These are phyloP conservation scores for Cenopis cana DNA, from an alignment of 2,888 invertebrate species.

Conservation along the genomic window DNA sequence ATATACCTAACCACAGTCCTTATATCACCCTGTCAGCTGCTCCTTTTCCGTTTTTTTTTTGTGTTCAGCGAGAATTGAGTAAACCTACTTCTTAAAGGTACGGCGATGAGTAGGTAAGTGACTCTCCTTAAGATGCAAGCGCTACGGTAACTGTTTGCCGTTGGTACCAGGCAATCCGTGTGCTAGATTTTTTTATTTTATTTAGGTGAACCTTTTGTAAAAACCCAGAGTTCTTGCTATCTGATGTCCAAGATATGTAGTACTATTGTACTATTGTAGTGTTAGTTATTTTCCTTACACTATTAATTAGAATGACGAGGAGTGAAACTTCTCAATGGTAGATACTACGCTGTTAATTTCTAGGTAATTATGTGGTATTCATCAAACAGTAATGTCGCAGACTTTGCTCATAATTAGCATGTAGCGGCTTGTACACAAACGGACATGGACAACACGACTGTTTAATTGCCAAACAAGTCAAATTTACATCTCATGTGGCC, in stretches of 20 bases:
- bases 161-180: background rate
- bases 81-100: background rate
- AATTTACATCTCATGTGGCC: slow-evolving; percentile 42
- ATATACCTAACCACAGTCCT: no score
- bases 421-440: slow-evolving; percentile 54
- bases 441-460: slow-evolving; percentile 56
- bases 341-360: slow-evolving; percentile 38
- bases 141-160: background rate
- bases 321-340: slow-evolving; percentile 7
- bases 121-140: background rate
- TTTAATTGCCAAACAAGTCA: slow-evolving; percentile 57
- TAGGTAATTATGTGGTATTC: slow-evolving; percentile 52
- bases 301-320: background rate
- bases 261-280: no score
- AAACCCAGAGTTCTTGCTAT: background rate
- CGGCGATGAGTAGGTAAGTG: background rate
- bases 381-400: slow-evolving; percentile 56
- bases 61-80: background rate
- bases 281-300: background rate
- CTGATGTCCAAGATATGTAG: background rate
- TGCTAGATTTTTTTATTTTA: background rate
- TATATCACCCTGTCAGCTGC: background rate
- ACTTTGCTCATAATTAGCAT: slow-evolving; percentile 67
- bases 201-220: background rate
- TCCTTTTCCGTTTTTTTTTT: no score